Conservation (phyloP, 1,140 invertebrate species). For the Heliconius melpomene region DNA sequence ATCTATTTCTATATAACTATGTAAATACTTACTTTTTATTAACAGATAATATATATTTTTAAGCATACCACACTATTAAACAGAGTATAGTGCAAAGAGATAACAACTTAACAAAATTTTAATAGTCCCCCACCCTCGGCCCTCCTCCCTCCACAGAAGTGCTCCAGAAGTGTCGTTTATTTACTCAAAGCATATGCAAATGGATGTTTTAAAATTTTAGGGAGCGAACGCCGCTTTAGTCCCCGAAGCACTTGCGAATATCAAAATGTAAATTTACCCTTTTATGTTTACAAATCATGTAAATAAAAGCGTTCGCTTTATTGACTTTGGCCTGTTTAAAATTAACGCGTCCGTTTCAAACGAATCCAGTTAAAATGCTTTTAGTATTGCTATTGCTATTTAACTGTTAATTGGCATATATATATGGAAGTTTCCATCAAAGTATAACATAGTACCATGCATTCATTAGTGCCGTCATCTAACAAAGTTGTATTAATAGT, state of each 20-base stretch:
- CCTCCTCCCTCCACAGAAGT: conserved; percentile 50
- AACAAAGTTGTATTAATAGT: conserved; percentile 24
- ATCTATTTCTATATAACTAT: too few species aligned
- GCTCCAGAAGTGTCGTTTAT: conserved; percentile 79
- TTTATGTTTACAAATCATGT: conserved; percentile 80
- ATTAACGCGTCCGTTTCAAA: conserved; percentile 43
- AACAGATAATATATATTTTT: too few species aligned
- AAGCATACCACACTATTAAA: too few species aligned
- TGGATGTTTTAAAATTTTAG: conserved; percentile 80
- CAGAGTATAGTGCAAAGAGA: conserved; percentile 14
- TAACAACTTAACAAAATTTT: conserved; percentile 43
- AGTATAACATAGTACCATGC: background rate
- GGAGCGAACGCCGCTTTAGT: conserved; percentile 76
- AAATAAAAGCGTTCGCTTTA: conserved; percentile 78
- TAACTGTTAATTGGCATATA: background rate
- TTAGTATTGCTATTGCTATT: conserved; percentile 14
- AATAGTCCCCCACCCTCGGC: conserved; percentile 41
- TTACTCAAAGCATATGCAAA: conserved; percentile 80
- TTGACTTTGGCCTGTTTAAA: conserved; percentile 63
- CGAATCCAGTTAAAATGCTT: conserved; percentile 37
- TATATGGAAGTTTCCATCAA: background rate
- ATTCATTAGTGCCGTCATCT: conserved; percentile 18
- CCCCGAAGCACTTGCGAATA: conserved; percentile 77
- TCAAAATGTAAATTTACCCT: conserved; percentile 81
- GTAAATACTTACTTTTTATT: too few species aligned